phyloP scores from a whole-genome alignment of 2,113 vertebrate genomes.

The Peromyscus maniculatus region DNA sequence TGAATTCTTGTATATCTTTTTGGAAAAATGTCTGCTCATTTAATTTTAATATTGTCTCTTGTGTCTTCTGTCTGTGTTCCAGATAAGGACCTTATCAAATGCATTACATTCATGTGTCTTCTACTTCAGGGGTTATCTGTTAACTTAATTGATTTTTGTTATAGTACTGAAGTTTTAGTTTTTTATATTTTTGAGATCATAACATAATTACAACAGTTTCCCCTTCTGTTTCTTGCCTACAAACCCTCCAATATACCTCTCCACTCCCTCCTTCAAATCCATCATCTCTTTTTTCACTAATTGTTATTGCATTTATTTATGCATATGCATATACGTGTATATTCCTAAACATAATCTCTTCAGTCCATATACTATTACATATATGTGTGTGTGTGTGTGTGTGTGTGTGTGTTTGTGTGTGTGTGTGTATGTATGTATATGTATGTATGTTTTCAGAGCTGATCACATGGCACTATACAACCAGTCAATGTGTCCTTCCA shows the following conservation, averaged over 20 bases:
- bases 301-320: not conserved
- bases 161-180: not conserved
- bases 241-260: not conserved
- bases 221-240: not conserved
- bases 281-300: rapidly evolving
- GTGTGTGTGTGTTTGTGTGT: no score
- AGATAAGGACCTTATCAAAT: not conserved
- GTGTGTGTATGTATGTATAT: no score
- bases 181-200: not conserved
- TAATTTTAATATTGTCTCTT: not conserved
- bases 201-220: not conserved
- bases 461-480: not conserved
- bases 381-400: no score
- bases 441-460: not conserved
- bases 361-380: not conserved
- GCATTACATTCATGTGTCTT: not conserved
- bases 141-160: not conserved
- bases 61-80: not conserved
- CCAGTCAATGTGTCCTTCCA: not conserved
- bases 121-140: not conserved
- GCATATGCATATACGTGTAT: not conserved
- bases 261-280: not conserved
- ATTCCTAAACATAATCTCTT: not conserved
- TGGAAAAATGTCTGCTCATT: not conserved
- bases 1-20: not conserved